These are phyloP conservation scores for Salvelinus alpinus DNA, from an alignment of 2,113 vertebrate genomes.

Conservation along the genomic window DNA sequence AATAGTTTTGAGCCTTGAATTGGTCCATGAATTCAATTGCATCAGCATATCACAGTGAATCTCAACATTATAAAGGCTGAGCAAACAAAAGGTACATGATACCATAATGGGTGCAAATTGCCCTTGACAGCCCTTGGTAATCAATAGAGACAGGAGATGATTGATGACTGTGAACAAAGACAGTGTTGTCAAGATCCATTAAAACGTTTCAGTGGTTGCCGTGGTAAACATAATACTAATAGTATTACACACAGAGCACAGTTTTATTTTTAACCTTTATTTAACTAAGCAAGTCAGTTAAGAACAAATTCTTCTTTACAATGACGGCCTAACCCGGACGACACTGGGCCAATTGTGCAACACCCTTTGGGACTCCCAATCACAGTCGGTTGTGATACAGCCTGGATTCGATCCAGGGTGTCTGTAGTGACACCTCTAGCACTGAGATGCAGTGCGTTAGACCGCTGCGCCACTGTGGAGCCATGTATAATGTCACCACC, in stretches of 20 bases:
- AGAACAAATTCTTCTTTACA: too few relatives aligned
- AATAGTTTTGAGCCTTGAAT: background rate
- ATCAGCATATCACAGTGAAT: background rate
- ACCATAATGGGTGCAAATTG: background rate
- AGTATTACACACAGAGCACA: background rate
- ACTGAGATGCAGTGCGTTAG: too few relatives aligned
- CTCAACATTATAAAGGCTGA: conserved; percentile 1
- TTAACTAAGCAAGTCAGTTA: too few relatives aligned
- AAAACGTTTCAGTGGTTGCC: background rate
- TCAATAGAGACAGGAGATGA: background rate
- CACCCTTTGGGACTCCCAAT: too few relatives aligned
- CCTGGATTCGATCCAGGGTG: too few relatives aligned
- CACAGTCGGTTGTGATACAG: too few relatives aligned
- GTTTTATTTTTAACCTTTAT: background rate
- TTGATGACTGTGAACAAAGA: conserved; percentile 1
- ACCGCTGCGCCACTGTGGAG: too few relatives aligned
- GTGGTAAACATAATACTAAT: background rate
- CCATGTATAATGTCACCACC: background rate
- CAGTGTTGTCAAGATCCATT: background rate
- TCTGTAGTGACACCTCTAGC: too few relatives aligned
- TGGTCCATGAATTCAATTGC: background rate
- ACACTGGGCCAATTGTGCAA: too few relatives aligned
- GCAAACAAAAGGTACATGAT: background rate
- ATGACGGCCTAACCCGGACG: too few relatives aligned
- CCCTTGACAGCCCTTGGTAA: background rate